These are phyloP conservation scores for Cerastis leucographa DNA, from an alignment of 2,888 invertebrate species.

Conservation along the genomic window DNA sequence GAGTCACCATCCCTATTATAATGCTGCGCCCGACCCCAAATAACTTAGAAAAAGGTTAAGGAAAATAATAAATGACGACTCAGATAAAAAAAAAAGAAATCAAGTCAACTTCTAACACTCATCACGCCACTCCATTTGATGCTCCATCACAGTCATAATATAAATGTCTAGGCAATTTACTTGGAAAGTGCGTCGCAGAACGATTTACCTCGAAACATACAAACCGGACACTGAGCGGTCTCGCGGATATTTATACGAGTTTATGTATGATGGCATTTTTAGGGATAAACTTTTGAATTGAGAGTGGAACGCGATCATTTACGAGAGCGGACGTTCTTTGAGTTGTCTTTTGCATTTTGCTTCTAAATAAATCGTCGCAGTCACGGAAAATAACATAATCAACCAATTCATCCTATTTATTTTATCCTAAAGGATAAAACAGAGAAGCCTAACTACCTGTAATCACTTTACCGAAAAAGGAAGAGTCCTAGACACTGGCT, in stretches of 20 bases:
- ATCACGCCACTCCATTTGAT: conserved; percentile 42
- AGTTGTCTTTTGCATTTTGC: not conserved
- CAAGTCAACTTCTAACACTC: conserved; percentile 17
- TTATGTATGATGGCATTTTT: not conserved
- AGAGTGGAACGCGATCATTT: not conserved
- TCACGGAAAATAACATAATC: not conserved
- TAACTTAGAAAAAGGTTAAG: not conserved
- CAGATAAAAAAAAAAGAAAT: conserved; percentile 13
- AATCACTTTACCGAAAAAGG: not conserved
- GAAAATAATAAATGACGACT: not conserved
- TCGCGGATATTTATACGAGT: conserved; percentile 29
- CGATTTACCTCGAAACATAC: conserved; percentile 75
- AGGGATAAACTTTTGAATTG: conserved; percentile 9
- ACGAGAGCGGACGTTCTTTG: not conserved
- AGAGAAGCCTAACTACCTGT: not conserved
- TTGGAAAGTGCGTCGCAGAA: conserved; percentile 71
- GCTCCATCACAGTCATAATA: conserved; percentile 35
- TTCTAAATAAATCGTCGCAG: not conserved
- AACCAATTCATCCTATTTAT: not conserved
- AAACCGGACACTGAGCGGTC: conserved; percentile 61
- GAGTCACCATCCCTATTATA: too few relatives aligned
- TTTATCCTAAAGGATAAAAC: not conserved
- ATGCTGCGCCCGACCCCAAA: not conserved
- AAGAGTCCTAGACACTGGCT: not conserved
- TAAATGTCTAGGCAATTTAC: conserved; percentile 55